Evolutionary conservation across 2,797 vertebrate genomes (phyloP).

Genomic region (Gambelia wislizenii): DNA sequence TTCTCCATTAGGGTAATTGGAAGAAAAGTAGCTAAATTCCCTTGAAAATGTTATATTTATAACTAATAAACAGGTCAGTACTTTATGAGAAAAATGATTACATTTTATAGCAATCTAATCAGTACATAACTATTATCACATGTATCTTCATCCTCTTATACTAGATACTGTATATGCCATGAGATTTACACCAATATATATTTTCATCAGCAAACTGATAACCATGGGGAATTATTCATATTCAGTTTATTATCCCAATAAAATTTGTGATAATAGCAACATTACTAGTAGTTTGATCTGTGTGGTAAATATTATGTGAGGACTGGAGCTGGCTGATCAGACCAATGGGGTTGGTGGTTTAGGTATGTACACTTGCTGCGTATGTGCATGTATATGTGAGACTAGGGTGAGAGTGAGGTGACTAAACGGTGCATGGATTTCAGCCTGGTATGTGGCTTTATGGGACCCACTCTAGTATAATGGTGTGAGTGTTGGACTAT

Average conservation of each 20-base stretch:
- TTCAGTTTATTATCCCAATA: neutral
- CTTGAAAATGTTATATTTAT: slow-evolving; percentile 1
- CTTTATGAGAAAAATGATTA: slow-evolving; percentile 33
- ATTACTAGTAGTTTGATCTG: neutral
- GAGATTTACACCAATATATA: slow-evolving; percentile 38
- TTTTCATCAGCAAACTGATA: slow-evolving; percentile 42
- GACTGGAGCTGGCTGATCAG: neutral
- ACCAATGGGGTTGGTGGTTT: neutral
- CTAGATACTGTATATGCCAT: slow-evolving; percentile 41
- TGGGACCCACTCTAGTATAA: neutral
- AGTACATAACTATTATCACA: neutral
- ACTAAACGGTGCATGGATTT: neutral
- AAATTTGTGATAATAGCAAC: neutral
- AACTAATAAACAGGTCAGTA: slow-evolving; percentile 13
- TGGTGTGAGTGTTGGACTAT: too few species aligned
- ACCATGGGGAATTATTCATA: neutral
- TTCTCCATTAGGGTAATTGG: slow-evolving; percentile 42
- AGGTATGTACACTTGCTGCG: neutral
- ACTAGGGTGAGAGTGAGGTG: neutral
- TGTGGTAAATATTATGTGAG: neutral
- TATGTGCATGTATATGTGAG: neutral
- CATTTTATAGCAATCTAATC: slow-evolving; percentile 10
- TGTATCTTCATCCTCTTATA: slow-evolving; percentile 14
- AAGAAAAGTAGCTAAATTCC: slow-evolving; percentile 28
- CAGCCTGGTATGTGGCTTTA: neutral